A percentile compares a stretch with the other conserved stretches of the same genome.
Conservation (phyloP, 2,797 vertebrate species). For the Bryconaethiops microstoma region DNA sequence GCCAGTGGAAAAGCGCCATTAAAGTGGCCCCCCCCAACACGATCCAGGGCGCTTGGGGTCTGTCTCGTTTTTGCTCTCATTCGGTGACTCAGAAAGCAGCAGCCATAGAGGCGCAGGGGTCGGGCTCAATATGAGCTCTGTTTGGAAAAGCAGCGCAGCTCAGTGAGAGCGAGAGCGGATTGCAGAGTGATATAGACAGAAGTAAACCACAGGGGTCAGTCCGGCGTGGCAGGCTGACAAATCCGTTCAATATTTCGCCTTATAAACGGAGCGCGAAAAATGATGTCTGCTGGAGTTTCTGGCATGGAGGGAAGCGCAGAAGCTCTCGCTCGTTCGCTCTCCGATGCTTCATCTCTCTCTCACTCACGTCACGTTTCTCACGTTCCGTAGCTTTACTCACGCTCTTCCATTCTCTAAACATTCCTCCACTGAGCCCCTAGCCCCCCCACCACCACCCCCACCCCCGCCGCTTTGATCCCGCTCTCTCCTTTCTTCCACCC, state of each 20-base stretch:
- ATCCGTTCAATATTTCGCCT: constrained; percentile 48
- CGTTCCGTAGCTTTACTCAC: neutral
- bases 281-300: constrained; percentile 31
- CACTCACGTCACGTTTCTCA: neutral
- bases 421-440: neutral
- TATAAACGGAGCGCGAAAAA: constrained; percentile 36
- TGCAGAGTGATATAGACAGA: constrained; percentile 41
- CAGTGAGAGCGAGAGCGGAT: constrained; percentile 28
- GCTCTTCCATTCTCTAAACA: neutral
- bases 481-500: neutral
- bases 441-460: too few relatives aligned
- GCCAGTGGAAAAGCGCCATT: too few relatives aligned
- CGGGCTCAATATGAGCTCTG: neutral
- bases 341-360: constrained; percentile 33
- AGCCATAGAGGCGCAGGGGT: neutral
- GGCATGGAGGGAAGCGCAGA: constrained; percentile 29
- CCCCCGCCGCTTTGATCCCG: neutral
- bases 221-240: constrained; percentile 43
- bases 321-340: constrained; percentile 14
- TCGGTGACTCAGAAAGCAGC: neutral
- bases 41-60: too few relatives aligned
- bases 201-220: constrained; percentile 50
- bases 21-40: neutral
- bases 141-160: neutral
- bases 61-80: constrained; percentile 54